Evolutionary conservation across 2,113 vertebrate species (phyloP).

Genomic region (Leucoraja erinaceus): DNA sequence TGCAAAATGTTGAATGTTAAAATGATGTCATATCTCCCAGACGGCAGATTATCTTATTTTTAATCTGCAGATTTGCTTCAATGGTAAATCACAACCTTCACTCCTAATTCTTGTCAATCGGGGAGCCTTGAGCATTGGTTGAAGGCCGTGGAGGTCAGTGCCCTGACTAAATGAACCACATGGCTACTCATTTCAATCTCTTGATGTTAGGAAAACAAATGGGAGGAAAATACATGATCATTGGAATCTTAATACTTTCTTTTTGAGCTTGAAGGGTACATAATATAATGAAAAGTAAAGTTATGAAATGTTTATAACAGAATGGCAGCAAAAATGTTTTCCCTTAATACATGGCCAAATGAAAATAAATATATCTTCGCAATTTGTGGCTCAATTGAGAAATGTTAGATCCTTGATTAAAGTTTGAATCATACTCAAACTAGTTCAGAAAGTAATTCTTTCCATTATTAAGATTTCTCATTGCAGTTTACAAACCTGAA

Average conservation of each 20-base stretch:
- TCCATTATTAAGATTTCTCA: background rate
- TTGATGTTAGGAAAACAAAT: background rate
- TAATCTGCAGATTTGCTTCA: background rate
- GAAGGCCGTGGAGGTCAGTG: too few relatives aligned
- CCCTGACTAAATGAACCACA: background rate
- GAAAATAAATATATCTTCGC: background rate
- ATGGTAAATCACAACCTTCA: background rate
- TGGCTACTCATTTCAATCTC: background rate
- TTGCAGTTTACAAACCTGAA: background rate
- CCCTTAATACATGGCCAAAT: background rate
- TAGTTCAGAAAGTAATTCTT: background rate
- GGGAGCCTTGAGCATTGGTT: background rate
- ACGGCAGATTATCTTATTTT: background rate
- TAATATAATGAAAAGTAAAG: background rate
- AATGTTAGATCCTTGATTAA: background rate
- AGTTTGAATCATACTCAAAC: background rate
- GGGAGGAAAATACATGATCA: background rate
- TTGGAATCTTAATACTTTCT: background rate
- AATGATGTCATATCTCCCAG: background rate
- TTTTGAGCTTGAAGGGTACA: background rate
- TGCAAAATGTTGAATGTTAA: background rate
- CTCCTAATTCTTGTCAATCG: background rate
- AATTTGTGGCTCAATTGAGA: background rate
- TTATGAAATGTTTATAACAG: background rate
- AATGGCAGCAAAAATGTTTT: background rate